Conservation (phyloP, 2,888 invertebrate species). For the Malachius bipustulatus region DNA sequence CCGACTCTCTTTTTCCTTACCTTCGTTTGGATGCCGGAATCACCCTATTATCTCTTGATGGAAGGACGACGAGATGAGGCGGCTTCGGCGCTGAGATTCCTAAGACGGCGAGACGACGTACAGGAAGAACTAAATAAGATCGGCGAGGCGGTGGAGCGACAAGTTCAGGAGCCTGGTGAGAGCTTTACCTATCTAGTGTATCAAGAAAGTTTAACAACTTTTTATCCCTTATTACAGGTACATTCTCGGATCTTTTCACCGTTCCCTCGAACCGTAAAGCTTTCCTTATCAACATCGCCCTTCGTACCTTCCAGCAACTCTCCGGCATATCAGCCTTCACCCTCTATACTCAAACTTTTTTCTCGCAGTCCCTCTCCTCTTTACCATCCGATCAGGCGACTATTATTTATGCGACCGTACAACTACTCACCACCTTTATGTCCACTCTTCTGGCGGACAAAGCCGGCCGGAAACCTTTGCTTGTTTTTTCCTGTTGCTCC, state of each 20-base stretch:
- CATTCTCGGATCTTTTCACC: constrained; percentile 43
- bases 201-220: too few relatives aligned
- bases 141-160: constrained; percentile 21
- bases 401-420: constrained; percentile 37
- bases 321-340: constrained; percentile 52
- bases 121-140: constrained; percentile 38
- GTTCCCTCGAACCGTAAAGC: constrained; percentile 50
- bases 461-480: constrained; percentile 41
- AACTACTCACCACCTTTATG: constrained; percentile 43
- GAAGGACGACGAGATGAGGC: constrained; percentile 36
- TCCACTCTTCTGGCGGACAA: constrained; percentile 47
- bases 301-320: constrained; percentile 38
- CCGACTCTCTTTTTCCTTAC: constrained; percentile 44
- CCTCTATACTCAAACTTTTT: constrained; percentile 45
- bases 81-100: constrained; percentile 39
- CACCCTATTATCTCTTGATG: constrained; percentile 39
- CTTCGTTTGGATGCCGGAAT: constrained; percentile 54
- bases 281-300: constrained; percentile 46
- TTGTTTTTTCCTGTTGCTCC: constrained; percentile 40
- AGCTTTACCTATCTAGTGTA: too few relatives aligned
- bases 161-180: constrained; percentile 41
- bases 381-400: constrained; percentile 33
- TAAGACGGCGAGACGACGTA: constrained; percentile 40
- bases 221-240: constrained; percentile 42
- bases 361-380: constrained; percentile 34